Percentiles rank a stretch among this genome's conserved stretches.
Conservation (phyloP, 2,888 invertebrate genomes). For the Nymphalis polychloros region DNA sequence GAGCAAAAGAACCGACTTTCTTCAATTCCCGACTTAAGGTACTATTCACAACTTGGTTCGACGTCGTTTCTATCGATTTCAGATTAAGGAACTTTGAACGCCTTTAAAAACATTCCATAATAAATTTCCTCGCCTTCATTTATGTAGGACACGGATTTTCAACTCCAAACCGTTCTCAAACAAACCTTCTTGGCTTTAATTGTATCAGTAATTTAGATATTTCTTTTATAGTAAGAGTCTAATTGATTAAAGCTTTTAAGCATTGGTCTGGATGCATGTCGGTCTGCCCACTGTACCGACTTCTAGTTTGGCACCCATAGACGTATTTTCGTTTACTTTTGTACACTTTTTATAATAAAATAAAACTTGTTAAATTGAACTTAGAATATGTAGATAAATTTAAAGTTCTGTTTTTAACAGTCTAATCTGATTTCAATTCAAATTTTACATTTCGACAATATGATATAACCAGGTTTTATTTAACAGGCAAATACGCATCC, state of each 20-base stretch:
- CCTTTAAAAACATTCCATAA: conserved; percentile 76
- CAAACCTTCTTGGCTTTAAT: conserved; percentile 5
- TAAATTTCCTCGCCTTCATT: conserved; percentile 63
- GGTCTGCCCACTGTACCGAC: too few relatives aligned
- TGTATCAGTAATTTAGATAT: conserved; percentile 9
- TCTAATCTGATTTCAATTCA: too few relatives aligned
- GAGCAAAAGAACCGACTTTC: conserved; percentile 70
- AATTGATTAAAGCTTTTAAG: conserved; percentile 15
- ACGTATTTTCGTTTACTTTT: too few relatives aligned
- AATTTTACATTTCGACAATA: too few relatives aligned
- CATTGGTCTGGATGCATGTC: too few relatives aligned
- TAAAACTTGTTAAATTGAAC: too few relatives aligned
- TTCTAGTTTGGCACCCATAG: too few relatives aligned
- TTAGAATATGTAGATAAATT: too few relatives aligned
- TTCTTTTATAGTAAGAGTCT: conserved; percentile 8
- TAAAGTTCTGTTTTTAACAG: too few relatives aligned
- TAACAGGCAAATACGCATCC: too few relatives aligned
- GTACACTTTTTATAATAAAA: too few relatives aligned
- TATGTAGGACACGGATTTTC: conserved; percentile 40
- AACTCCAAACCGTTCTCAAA: conserved; percentile 21
- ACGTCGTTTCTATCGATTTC: conserved; percentile 77
- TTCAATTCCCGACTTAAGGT: conserved; percentile 72
- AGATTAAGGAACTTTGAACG: conserved; percentile 78
- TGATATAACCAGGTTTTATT: too few relatives aligned
- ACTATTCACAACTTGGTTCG: conserved; percentile 75